A percentile compares a stretch with the other conserved stretches of the same genome.
phyloP scores from a whole-genome alignment of 1,140 invertebrate genomes.

The Orchesella cincta region DNA sequence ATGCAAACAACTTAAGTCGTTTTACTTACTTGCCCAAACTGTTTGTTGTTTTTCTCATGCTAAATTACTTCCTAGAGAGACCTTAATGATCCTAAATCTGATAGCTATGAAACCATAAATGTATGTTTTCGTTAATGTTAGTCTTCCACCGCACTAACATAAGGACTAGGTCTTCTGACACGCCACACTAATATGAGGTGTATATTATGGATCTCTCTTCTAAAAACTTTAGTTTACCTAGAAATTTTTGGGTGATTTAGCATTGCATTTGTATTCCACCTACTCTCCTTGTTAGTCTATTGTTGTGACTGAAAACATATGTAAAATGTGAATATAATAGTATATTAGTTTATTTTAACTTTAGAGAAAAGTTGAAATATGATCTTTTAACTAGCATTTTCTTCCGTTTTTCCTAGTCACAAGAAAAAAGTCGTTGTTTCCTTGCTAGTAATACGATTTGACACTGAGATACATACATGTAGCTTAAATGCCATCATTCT shows the following conservation, averaged over 20 bases:
- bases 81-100: slow-evolving; percentile 8
- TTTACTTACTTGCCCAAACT: slow-evolving; percentile 7
- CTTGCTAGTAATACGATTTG: no score
- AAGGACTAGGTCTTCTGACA: no score
- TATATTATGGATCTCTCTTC: not conserved
- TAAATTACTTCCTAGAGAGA: slow-evolving; percentile 12
- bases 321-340: slow-evolving; percentile 5
- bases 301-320: slow-evolving; percentile 7
- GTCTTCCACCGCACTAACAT: not conserved
- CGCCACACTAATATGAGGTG: no score
- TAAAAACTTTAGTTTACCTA: not conserved
- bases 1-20: slow-evolving; percentile 21
- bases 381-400: not conserved
- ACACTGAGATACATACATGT: no score
- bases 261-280: not conserved
- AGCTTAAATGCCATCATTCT: no score
- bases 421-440: no score
- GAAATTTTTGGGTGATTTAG: no score
- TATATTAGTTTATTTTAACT: not conserved
- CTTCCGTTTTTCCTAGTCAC: no score
- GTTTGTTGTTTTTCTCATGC: not conserved
- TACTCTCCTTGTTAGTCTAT: not conserved
- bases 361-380: slow-evolving; percentile 1
- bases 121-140: not conserved
- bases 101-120: slow-evolving; percentile 6